Base-by-base conservation (phyloP, 2,113 vertebrate genomes). In the Dissostichus mawsoni region DNA sequence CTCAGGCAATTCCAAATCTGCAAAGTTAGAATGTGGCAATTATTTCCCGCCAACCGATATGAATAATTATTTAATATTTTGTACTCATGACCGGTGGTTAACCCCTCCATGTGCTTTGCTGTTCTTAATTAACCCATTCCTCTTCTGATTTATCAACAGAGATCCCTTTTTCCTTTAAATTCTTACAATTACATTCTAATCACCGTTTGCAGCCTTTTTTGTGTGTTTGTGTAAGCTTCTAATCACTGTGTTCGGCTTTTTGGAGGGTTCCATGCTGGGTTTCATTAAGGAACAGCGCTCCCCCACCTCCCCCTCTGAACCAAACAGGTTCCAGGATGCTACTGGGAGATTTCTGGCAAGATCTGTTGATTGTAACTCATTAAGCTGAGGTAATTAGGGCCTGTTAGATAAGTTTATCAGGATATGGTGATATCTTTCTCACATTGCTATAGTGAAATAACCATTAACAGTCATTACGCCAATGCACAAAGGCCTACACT, bases 191-290 rank as follows among this genome's bases (percentile, higher is more conserved):
- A 88, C 80, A 82, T 68, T 25, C 89, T 92, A 92, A 92, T 92
- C 83, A 91, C 82, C 89, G 88, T 92, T 91, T 92, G 88, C 77
- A 73, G 86, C 84, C 61, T 86, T 81, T 84, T 80, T 85, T 81
- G 70, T 76, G 61, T 86, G 87, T 92, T 90, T 87, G 86, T 85
- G 81, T 87, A 85, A 90, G 85, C 90, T 80, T 83, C 80, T 91
- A 93, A 94, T 94, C 90, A 93, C 83, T 84, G 87, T 90, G 77
- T 89, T 92, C 83, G 69, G 83, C 76, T 89, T 92, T 87, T 88
- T 82, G 69, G 67, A 59, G 90, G 83, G 66, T 56, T 77, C 69
- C 91, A 90, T 47, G 90, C 90, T 90, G 91, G 59, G 90, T 84
- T 92, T 92, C 90, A 93, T 93, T 93, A 93, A 83, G 85, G 72